These are phyloP conservation scores for Hybognathus amarus DNA, from an alignment of 2,797 vertebrate species.

Conservation along the genomic window DNA sequence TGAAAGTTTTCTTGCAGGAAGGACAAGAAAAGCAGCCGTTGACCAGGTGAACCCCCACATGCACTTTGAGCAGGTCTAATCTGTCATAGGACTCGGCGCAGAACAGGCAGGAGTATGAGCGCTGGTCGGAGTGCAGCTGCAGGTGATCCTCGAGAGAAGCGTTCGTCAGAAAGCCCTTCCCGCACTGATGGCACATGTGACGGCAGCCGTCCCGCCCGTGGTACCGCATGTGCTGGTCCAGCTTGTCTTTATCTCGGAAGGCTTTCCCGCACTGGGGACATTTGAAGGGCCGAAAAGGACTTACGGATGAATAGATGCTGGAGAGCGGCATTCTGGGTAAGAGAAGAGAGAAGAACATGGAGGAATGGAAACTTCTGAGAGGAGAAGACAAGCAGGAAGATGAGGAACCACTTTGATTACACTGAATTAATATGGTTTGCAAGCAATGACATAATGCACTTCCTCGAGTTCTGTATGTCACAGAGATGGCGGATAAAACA, in stretches of 20 bases:
- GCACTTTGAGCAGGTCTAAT: conserved; percentile 93
- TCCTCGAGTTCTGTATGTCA: not conserved
- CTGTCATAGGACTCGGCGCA: conserved; percentile 92
- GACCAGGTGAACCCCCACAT: conserved; percentile 89
- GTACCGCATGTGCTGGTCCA: conserved; percentile 93
- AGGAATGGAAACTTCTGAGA: conserved; percentile 15
- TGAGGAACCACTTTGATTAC: not conserved
- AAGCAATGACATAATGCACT: conserved; percentile 1
- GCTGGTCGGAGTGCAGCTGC: conserved; percentile 92
- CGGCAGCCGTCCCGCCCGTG: conserved; percentile 91
- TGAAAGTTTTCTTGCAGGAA: conserved; percentile 94
- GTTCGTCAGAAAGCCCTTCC: conserved; percentile 91
- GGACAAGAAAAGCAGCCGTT: conserved; percentile 94
- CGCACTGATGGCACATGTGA: conserved; percentile 93
- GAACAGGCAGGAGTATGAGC: conserved; percentile 94
- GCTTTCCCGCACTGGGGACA: conserved; percentile 96
- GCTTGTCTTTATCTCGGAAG: conserved; percentile 95
- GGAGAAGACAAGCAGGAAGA: not conserved
- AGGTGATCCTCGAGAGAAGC: conserved; percentile 90
- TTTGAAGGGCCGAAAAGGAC: conserved; percentile 94
- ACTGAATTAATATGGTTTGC: not conserved
- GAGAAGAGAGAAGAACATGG: conserved; percentile 17
- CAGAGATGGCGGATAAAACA: not conserved
- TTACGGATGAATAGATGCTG: conserved; percentile 98
- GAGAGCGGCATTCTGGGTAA: conserved; percentile 91